These are phyloP conservation scores for Oxyteleia sp. DNA, from an alignment of 2,888 invertebrate genomes.

Conservation along the genomic window DNA sequence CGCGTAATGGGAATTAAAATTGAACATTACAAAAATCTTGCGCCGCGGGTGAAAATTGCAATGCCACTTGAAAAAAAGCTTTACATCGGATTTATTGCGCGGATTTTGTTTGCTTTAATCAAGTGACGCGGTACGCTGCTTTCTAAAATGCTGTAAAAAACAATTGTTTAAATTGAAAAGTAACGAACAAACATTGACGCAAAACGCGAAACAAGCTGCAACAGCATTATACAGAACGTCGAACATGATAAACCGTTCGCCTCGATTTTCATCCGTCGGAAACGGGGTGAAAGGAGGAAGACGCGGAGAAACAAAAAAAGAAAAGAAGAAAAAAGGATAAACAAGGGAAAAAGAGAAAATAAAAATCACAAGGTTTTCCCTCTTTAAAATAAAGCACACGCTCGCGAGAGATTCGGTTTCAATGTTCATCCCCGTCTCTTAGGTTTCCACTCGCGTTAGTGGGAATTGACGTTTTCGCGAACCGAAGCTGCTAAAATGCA, in stretches of 20 bases:
- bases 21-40: too few relatives aligned
- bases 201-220: not conserved
- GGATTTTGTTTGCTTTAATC: too few relatives aligned
- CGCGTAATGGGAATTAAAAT: too few relatives aligned
- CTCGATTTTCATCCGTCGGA: conserved; percentile 2
- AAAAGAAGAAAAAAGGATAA: too few relatives aligned
- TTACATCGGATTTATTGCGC: too few relatives aligned
- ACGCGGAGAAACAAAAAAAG: too few relatives aligned
- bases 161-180: conserved; percentile 10
- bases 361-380: conserved; percentile 26
- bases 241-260: conserved; percentile 29
- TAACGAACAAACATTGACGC: conserved; percentile 10
- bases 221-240: not conserved
- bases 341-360: too few relatives aligned
- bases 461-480: conserved; percentile 58
- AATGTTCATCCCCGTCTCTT: conserved; percentile 35
- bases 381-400: conserved; percentile 46
- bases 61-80: too few relatives aligned
- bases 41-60: too few relatives aligned
- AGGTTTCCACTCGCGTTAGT: conserved; percentile 40
- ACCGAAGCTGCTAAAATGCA: conserved; percentile 52
- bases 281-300: too few relatives aligned
- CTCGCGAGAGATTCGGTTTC: conserved; percentile 42
- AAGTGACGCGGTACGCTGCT: too few relatives aligned
- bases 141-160: too few relatives aligned